phyloP scores from a whole-genome alignment of 1,140 invertebrate species.

The Varroa destructor region DNA sequence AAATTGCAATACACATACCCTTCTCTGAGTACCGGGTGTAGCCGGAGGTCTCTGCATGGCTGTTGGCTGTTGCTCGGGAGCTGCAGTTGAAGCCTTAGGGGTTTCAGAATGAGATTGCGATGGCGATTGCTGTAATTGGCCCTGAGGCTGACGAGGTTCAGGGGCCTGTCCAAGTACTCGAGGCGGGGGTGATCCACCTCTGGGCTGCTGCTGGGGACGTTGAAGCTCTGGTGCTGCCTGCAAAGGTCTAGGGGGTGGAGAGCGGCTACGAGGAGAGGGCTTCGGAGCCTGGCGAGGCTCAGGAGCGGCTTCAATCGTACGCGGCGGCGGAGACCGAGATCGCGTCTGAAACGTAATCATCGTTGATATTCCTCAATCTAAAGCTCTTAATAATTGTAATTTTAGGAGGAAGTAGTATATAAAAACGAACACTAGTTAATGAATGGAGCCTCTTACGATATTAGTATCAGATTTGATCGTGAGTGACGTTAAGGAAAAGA shows the following conservation, averaged over 20 bases:
- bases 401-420: too few species aligned
- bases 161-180: not conserved
- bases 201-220: slow-evolving; percentile 1
- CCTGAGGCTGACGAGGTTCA: slow-evolving; percentile 6
- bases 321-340: slow-evolving; percentile 6
- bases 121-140: not conserved
- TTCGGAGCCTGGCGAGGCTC: too few species aligned
- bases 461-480: too few species aligned
- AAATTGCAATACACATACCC: not conserved
- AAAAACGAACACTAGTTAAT: too few species aligned
- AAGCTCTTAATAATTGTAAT: too few species aligned
- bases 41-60: slow-evolving; percentile 21
- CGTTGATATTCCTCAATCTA: too few species aligned
- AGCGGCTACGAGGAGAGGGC: not conserved
- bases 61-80: not conserved
- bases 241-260: slow-evolving; percentile 1
- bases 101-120: not conserved
- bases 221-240: not conserved
- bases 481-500: too few species aligned
- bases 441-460: too few species aligned
- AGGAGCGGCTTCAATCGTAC: not conserved
- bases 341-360: too few species aligned
- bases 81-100: not conserved
- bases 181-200: slow-evolving; percentile 1
- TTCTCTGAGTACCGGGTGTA: not conserved